A percentile compares a stretch with the other conserved stretches of the same genome.
These are phyloP conservation scores for Aspidapion aeneum DNA, from an alignment of 2,888 invertebrate species.

Conservation along the genomic window DNA sequence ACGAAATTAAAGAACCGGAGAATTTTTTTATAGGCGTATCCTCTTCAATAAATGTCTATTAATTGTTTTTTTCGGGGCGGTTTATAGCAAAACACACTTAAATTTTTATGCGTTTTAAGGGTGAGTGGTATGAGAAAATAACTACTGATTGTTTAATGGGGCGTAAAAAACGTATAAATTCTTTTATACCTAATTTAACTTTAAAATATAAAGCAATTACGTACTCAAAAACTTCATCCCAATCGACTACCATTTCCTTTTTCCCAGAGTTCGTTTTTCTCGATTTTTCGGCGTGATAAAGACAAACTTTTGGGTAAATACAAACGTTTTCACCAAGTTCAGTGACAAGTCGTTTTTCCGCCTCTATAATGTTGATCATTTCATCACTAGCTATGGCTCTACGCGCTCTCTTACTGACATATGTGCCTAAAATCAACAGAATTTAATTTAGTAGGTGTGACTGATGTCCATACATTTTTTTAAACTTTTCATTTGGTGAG, in stretches of 20 bases:
- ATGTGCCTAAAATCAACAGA: slow-evolving; percentile 58
- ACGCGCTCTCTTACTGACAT: slow-evolving; percentile 61
- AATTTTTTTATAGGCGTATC: not conserved
- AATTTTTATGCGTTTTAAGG: not conserved
- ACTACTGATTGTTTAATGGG: not conserved
- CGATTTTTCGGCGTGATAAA: slow-evolving; percentile 62
- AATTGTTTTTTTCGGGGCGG: not conserved
- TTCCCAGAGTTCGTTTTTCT: slow-evolving; percentile 41
- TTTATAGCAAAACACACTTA: not conserved
- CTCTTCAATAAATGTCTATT: not conserved
- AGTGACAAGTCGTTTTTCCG: slow-evolving; percentile 74
- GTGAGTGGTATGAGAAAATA: not conserved
- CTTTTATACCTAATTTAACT: too few relatives aligned
- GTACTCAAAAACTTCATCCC: slow-evolving; percentile 77
- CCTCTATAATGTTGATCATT: slow-evolving; percentile 63
- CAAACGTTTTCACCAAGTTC: slow-evolving; percentile 78
- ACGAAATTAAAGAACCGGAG: not conserved
- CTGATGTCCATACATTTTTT: not conserved
- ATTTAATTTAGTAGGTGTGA: not conserved
- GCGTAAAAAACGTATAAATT: not conserved
- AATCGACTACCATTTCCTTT: slow-evolving; percentile 55
- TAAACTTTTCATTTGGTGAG: not conserved
- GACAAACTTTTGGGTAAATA: slow-evolving; percentile 74
- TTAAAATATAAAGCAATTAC: too few relatives aligned
- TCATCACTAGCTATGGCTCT: slow-evolving; percentile 53